Evolutionary conservation across 2,888 invertebrate species (phyloP).

Genomic region (Diachrysia chrysitis): DNA sequence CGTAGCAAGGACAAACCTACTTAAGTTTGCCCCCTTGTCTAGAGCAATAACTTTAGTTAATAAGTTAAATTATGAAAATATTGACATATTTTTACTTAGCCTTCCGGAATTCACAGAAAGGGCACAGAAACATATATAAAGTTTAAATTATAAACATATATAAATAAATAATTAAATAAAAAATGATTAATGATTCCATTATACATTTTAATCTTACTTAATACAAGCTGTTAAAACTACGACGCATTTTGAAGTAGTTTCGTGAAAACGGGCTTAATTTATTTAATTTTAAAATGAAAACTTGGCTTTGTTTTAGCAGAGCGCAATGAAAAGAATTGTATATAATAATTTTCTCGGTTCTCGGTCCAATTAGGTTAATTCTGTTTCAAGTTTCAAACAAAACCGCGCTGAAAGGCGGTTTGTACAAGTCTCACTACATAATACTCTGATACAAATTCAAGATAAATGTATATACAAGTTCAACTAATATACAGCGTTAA

Average conservation of each 20-base stretch:
- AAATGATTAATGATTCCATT: no score
- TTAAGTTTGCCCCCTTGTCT: no score
- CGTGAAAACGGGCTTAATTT: not conserved
- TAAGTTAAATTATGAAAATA: no score
- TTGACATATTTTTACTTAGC: no score
- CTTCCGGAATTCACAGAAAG: no score
- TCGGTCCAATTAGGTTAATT: slow-evolving; percentile 29
- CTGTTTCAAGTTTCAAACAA: slow-evolving; percentile 10
- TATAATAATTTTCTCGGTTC: slow-evolving; percentile 7
- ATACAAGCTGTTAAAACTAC: no score
- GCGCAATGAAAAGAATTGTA: not conserved
- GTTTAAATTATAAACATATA: no score
- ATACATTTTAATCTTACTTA: no score
- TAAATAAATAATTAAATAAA: no score
- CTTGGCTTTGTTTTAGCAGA: slow-evolving; percentile 1
- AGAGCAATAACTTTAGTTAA: no score
- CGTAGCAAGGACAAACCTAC: no score
- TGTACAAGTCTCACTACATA: not conserved
- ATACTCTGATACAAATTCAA: not conserved
- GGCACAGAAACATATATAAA: no score
- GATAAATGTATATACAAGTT: not conserved
- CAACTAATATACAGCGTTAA: not conserved
- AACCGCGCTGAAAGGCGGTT: slow-evolving; percentile 5
- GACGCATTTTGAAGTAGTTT: not conserved
- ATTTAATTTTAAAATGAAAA: not conserved